phyloP scores from a whole-genome alignment of 2,113 vertebrate genomes.

The Prochilodus magdalenae region DNA sequence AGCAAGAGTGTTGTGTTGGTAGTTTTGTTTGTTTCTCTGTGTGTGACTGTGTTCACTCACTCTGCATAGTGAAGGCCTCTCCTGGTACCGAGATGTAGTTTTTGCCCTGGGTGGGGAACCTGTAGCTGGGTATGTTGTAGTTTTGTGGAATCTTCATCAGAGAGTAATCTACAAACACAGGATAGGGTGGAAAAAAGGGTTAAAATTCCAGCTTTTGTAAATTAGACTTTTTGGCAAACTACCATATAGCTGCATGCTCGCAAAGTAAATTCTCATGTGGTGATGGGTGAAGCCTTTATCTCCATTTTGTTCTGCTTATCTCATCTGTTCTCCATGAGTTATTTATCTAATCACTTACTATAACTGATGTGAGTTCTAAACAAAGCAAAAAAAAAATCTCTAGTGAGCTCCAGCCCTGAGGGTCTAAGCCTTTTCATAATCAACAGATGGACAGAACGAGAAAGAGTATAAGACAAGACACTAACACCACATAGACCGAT shows the following conservation, averaged over 20 bases:
- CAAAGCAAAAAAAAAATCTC: neutral
- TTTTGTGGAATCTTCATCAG: conserved; percentile 81
- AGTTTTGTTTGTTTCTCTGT: conserved; percentile 33
- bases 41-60: conserved; percentile 74
- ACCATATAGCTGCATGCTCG: neutral
- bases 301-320: neutral
- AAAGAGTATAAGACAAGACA: neutral
- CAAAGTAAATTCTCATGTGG: neutral
- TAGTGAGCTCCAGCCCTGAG: neutral
- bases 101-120: conserved; percentile 87
- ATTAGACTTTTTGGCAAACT: no score
- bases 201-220: no score
- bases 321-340: neutral
- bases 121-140: conserved; percentile 82
- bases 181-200: neutral
- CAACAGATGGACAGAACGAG: conserved; percentile 4
- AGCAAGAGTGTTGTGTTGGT: neutral
- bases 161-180: conserved; percentile 81
- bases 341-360: neutral
- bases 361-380: neutral
- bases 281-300: neutral
- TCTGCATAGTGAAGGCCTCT: conserved; percentile 83
- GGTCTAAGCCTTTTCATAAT: conserved; percentile 34
- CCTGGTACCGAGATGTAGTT: conserved; percentile 90
- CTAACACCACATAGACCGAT: neutral